These are phyloP conservation scores for Furnarius figulus DNA, from an alignment of 2,113 vertebrate genomes.

Conservation along the genomic window DNA sequence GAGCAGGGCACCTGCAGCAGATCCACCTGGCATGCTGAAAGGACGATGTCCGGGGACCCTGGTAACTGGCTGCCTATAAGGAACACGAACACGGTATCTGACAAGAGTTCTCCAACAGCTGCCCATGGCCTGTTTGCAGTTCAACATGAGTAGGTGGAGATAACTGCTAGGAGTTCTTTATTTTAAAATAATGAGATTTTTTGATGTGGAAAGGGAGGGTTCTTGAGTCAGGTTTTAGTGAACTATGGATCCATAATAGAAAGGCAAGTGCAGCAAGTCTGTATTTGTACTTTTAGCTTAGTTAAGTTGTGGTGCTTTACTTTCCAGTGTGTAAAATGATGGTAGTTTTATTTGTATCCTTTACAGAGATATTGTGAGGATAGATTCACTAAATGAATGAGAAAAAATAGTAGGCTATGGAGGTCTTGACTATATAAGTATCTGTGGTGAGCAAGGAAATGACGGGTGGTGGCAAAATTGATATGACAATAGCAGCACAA, in stretches of 20 bases:
- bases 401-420: not conserved
- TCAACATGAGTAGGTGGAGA: not conserved
- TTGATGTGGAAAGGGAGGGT: not conserved
- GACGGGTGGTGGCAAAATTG: not conserved
- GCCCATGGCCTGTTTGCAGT: fast-evolving
- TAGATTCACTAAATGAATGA: not conserved
- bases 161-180: not conserved
- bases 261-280: not conserved
- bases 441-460: not conserved
- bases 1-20: conserved; percentile 62
- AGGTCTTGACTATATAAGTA: not conserved
- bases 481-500: not conserved
- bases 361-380: not conserved
- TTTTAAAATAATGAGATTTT: not conserved
- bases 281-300: not conserved
- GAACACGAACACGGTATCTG: not conserved
- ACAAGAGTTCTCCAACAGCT: not conserved
- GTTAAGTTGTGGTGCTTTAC: not conserved
- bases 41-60: conserved; percentile 65
- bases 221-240: not conserved
- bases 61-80: conserved; percentile 54
- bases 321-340: not conserved
- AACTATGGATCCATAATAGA: not conserved
- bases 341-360: not conserved
- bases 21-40: conserved; percentile 78